phyloP scores from a whole-genome alignment of 2,113 vertebrate species.

The Austrofundulus limnaeus region DNA sequence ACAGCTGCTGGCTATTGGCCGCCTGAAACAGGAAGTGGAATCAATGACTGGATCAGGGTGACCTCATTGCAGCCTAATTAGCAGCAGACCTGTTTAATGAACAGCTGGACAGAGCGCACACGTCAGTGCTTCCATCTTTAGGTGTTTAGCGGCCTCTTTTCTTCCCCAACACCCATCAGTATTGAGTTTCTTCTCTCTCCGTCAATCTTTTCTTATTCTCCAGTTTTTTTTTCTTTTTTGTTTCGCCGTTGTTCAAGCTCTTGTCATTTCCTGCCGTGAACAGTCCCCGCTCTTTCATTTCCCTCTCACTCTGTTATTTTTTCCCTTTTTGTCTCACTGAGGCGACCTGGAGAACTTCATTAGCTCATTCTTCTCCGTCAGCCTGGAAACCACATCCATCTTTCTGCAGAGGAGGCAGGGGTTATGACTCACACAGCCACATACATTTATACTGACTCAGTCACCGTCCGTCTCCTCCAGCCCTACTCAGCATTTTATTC shows the following conservation, averaged over 20 bases:
- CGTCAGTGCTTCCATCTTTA: conserved; percentile 48
- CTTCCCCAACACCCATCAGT: too few species aligned
- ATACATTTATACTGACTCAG: conserved; percentile 21
- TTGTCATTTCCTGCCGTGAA: conserved; percentile 65
- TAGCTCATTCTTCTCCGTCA: conserved; percentile 64
- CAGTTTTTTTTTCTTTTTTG: background rate
- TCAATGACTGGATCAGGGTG: conserved; percentile 69
- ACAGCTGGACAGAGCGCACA: conserved; percentile 72
- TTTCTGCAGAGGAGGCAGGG: conserved; percentile 49
- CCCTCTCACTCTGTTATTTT: conserved; percentile 20
- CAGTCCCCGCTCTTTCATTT: conserved; percentile 34
- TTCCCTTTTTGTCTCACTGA: conserved; percentile 29
- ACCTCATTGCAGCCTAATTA: conserved; percentile 76
- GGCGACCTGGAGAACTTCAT: conserved; percentile 67
- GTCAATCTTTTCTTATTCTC: conserved; percentile 17
- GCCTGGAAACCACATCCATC: conserved; percentile 69
- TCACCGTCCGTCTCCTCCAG: conserved; percentile 47
- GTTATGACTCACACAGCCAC: conserved; percentile 59
- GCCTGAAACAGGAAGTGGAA: conserved; percentile 72
- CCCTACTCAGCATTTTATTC: conserved; percentile 63
- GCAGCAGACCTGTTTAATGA: conserved; percentile 68
- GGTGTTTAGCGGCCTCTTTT: conserved; percentile 2
- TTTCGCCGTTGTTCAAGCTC: conserved; percentile 9
- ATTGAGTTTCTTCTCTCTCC: background rate
- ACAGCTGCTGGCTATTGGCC: conserved; percentile 62